Evolutionary conservation across 2,797 vertebrate species (phyloP).

Genomic region (Lutjanus argentimaculatus): DNA sequence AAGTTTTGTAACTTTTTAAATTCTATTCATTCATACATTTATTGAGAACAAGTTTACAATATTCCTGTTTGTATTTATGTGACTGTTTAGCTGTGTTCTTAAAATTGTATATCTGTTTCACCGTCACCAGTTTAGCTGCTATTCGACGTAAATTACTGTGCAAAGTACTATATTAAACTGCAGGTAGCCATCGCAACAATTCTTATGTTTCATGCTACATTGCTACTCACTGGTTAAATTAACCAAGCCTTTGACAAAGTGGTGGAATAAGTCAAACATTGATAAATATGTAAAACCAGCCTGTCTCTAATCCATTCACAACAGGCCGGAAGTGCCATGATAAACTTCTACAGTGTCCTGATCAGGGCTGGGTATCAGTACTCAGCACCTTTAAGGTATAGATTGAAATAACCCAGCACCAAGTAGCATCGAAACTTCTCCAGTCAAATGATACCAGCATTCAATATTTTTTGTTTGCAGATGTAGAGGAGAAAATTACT

Average conservation of each 20-base stretch:
- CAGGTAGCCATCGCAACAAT: not conserved
- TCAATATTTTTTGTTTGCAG: no score
- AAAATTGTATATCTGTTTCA: not conserved
- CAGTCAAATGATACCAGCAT: no score
- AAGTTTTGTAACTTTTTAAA: not conserved
- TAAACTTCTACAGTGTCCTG: not conserved
- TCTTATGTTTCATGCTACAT: not conserved
- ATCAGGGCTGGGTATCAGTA: no score
- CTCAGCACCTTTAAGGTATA: no score
- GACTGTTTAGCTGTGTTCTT: not conserved
- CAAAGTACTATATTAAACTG: not conserved
- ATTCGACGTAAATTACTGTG: not conserved
- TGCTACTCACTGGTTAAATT: not conserved
- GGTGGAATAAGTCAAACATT: not conserved
- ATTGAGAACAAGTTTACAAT: not conserved
- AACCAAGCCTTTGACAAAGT: not conserved
- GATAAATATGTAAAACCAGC: not conserved
- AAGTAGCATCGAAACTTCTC: no score
- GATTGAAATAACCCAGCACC: no score
- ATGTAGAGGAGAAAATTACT: no score
- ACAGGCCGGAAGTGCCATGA: not conserved
- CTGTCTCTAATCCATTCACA: not conserved
- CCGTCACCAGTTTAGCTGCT: not conserved
- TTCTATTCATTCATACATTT: not conserved
- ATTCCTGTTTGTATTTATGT: no score